Evolutionary conservation across 2,113 vertebrate species (phyloP).

Genomic region (Anoplopoma fimbria): DNA sequence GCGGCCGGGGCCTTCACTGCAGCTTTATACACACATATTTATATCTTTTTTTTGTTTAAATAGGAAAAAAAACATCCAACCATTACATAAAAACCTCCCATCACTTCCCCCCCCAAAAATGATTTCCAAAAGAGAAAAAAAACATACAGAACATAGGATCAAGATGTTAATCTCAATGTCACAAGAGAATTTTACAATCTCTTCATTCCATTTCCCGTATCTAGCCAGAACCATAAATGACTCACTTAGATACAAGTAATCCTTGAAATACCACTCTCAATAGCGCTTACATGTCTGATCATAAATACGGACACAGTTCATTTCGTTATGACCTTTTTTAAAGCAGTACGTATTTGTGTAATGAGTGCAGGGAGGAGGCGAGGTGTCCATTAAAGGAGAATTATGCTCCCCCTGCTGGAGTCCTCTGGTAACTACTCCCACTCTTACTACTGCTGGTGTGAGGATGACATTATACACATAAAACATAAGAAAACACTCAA

Average conservation of each 20-base stretch:
- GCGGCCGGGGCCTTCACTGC: background rate
- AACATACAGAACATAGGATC: background rate
- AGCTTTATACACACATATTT: background rate
- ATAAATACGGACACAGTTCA: background rate
- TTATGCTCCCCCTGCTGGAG: background rate
- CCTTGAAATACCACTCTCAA: background rate
- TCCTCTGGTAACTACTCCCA: background rate
- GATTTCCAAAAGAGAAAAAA: background rate
- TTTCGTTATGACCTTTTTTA: background rate
- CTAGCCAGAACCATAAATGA: background rate
- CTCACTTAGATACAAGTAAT: background rate
- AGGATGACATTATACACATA: background rate
- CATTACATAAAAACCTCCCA: background rate
- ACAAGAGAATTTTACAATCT: background rate
- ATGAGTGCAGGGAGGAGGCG: background rate
- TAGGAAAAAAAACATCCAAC: background rate
- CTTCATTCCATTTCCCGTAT: background rate
- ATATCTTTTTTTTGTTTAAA: background rate
- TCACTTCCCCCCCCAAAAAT: background rate
- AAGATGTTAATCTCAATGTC: no score
- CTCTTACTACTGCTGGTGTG: background rate
- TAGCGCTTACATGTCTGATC: background rate
- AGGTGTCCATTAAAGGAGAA: background rate
- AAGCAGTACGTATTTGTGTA: background rate
- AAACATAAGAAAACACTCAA: background rate